Percentiles rank a stretch among this genome's conserved stretches.
These are phyloP conservation scores for Dryocosmus kuriphilus DNA, from an alignment of 2,888 invertebrate species.

Conservation along the genomic window DNA sequence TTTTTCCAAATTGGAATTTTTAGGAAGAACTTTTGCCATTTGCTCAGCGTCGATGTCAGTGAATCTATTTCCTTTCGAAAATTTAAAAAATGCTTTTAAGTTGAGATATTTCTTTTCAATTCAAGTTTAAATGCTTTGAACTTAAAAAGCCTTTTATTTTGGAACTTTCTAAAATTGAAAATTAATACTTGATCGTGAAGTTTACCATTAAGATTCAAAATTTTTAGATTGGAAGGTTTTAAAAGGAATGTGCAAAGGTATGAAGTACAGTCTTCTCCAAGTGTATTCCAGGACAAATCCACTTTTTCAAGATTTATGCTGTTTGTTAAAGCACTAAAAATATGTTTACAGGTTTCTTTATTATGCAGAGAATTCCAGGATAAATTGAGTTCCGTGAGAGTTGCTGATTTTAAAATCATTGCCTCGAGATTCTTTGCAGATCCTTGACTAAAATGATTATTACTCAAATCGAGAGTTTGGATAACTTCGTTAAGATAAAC, in stretches of 20 bases:
- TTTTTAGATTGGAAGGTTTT: constrained; percentile 56
- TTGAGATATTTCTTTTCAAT: too few species aligned
- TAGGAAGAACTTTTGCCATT: constrained; percentile 77
- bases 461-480: constrained; percentile 77
- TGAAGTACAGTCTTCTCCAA: constrained; percentile 67
- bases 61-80: constrained; percentile 66
- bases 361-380: constrained; percentile 80
- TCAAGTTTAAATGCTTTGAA: too few species aligned
- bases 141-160: too few species aligned
- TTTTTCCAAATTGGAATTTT: constrained; percentile 75
- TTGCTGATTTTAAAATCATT: constrained; percentile 75
- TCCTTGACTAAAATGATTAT: constrained; percentile 78
- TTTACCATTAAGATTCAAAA: constrained; percentile 67
- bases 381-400: constrained; percentile 78
- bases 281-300: constrained; percentile 79
- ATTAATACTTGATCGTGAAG: constrained; percentile 42
- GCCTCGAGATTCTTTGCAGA: constrained; percentile 73
- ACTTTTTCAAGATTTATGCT: constrained; percentile 72
- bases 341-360: constrained; percentile 71
- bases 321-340: constrained; percentile 72
- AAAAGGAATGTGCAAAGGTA: constrained; percentile 59
- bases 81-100: constrained; percentile 30
- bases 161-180: not conserved
- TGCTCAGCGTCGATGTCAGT: constrained; percentile 66
- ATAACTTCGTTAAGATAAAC: constrained; percentile 72